These are phyloP conservation scores for Corapipo altera DNA, from an alignment of 2,113 vertebrate genomes.

Conservation along the genomic window DNA sequence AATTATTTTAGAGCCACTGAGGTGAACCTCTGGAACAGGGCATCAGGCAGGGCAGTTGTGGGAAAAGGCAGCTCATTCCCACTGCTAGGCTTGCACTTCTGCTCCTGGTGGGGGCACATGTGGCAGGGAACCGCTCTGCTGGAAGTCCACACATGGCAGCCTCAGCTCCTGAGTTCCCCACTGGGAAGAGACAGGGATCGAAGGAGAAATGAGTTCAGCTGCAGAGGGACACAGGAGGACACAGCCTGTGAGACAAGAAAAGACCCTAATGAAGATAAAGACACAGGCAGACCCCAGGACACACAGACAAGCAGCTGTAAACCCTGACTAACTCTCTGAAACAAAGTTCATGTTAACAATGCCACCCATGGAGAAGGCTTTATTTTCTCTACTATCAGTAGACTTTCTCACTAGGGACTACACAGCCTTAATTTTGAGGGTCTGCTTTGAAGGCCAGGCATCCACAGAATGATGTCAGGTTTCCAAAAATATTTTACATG, in stretches of 20 bases:
- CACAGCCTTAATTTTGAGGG: background rate
- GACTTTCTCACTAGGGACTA: background rate
- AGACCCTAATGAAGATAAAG: background rate
- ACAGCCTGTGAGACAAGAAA: background rate
- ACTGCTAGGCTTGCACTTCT: background rate
- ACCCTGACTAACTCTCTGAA: background rate
- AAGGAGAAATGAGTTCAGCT: background rate
- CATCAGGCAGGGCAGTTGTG: background rate
- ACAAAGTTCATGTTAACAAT: background rate
- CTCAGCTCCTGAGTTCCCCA: background rate
- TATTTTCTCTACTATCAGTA: background rate
- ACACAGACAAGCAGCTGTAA: background rate
- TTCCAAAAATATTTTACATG: background rate
- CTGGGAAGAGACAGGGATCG: background rate
- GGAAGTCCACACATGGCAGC: background rate
- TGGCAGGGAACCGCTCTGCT: background rate
- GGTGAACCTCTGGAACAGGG: slow-evolving; percentile 4
- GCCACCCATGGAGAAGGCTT: background rate
- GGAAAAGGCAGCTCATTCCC: background rate
- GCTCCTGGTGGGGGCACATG: background rate
- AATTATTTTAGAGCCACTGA: slow-evolving; percentile 65
- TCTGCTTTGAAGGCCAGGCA: background rate
- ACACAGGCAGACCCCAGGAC: background rate
- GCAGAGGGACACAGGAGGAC: background rate
- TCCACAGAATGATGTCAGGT: background rate